Conservation (phyloP, 2,797 vertebrate species). For the Euthynnus affinis region DNA sequence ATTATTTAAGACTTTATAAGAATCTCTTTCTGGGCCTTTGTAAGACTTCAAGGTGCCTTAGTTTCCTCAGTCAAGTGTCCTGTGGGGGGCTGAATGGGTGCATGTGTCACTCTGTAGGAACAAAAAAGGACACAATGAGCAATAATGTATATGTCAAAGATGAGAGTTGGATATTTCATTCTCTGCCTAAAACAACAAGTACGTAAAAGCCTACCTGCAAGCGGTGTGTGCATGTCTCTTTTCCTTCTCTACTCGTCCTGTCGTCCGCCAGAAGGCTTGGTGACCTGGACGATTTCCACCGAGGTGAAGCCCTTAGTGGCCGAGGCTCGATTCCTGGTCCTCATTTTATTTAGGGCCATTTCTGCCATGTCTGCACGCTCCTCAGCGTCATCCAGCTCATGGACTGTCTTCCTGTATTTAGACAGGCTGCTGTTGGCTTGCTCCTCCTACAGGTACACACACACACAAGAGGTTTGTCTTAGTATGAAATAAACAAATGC, state of each 20-base stretch:
- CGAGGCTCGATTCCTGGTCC: conserved; percentile 71
- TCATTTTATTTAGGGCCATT: conserved; percentile 80
- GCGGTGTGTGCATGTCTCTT: conserved; percentile 5
- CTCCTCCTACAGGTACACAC: conserved; percentile 73
- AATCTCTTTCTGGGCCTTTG: conserved; percentile 24
- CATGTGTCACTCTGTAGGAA: conserved; percentile 56
- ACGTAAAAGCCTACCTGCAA: conserved; percentile 32
- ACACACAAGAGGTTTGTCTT: background rate
- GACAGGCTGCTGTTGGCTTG: conserved; percentile 83
- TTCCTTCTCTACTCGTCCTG: conserved; percentile 66
- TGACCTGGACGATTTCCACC: conserved; percentile 81
- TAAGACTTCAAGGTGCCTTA: conserved; percentile 42
- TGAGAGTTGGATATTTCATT: background rate
- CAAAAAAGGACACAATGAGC: conserved; percentile 5
- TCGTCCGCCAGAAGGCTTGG: conserved; percentile 62
- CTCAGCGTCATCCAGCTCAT: conserved; percentile 79
- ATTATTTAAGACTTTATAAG: conserved; percentile 63
- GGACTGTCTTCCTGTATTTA: conserved; percentile 77
- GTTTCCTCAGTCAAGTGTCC: conserved; percentile 20
- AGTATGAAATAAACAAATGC: background rate
- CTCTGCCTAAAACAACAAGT: background rate
- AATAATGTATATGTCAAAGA: background rate
- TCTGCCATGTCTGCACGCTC: conserved; percentile 78
- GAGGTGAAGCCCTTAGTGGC: conserved; percentile 79
- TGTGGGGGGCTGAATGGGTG: conserved; percentile 31